Conservation (phyloP, 2,888 invertebrate genomes). For the Operophtera brumata region DNA sequence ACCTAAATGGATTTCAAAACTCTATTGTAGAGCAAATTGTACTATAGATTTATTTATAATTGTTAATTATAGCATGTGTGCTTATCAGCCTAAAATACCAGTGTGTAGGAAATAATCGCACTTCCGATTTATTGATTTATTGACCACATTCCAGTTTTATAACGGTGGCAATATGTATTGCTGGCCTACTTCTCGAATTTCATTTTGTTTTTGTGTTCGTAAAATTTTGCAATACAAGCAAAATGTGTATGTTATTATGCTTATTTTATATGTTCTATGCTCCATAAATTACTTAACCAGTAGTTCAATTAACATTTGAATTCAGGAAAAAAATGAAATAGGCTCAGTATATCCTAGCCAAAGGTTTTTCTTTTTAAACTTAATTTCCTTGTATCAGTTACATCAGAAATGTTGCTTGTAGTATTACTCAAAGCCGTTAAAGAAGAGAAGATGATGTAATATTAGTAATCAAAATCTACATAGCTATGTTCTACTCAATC, state of each 20-base stretch:
- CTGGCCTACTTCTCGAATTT: constrained; percentile 7
- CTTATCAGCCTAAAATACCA: constrained; percentile 51
- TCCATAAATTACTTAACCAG: neutral
- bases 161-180: constrained; percentile 5
- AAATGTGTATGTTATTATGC: neutral
- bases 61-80: constrained; percentile 49
- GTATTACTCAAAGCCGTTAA: too few relatives aligned
- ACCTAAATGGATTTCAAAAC: constrained; percentile 34
- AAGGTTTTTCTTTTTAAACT: too few relatives aligned
- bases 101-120: constrained; percentile 58
- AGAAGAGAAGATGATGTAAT: neutral
- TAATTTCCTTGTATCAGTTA: too few relatives aligned
- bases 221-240: neutral
- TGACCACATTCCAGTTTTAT: constrained; percentile 43
- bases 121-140: constrained; percentile 52
- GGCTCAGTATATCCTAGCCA: too few relatives aligned
- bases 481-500: neutral
- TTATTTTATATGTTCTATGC: too few relatives aligned
- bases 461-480: neutral
- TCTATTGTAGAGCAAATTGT: constrained; percentile 46
- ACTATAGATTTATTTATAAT: constrained; percentile 45
- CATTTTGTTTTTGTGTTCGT: neutral
- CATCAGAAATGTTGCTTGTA: too few relatives aligned
- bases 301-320: neutral
- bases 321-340: too few relatives aligned